Conservation (phyloP, 2,797 vertebrate genomes). For the Sebastes glaucus region DNA sequence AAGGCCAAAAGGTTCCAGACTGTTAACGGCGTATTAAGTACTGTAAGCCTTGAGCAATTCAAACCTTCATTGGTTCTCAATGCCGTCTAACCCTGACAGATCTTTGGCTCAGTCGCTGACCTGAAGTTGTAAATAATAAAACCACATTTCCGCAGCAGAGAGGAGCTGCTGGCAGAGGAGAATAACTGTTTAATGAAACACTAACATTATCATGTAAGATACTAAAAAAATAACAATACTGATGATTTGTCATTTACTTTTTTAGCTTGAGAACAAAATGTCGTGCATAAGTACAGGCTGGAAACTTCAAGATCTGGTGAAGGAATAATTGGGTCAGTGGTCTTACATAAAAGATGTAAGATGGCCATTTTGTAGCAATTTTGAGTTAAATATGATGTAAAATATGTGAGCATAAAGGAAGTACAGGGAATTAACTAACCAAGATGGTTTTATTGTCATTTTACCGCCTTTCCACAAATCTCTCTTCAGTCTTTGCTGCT, state of each 20-base stretch:
- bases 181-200: neutral
- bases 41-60: slow-evolving; percentile 18
- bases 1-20: slow-evolving; percentile 21
- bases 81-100: slow-evolving; percentile 11
- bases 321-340: neutral
- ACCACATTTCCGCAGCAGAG: slow-evolving; percentile 8
- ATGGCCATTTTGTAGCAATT: neutral
- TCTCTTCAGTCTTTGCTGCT: neutral
- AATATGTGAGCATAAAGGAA: neutral
- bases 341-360: neutral
- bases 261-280: neutral
- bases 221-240: neutral
- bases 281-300: neutral
- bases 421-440: neutral
- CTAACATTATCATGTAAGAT: neutral
- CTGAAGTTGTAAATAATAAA: slow-evolving; percentile 36
- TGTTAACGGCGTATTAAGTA: neutral
- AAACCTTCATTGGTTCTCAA: slow-evolving; percentile 15
- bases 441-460: neutral
- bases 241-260: neutral
- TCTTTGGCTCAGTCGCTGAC: neutral
- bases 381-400: neutral
- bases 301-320: neutral
- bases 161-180: neutral
- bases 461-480: neutral